Evolutionary conservation across 1,140 invertebrate genomes (phyloP), one percentile per base, ranked within the genome.

Genomic region (Megathymus violae): DNA sequence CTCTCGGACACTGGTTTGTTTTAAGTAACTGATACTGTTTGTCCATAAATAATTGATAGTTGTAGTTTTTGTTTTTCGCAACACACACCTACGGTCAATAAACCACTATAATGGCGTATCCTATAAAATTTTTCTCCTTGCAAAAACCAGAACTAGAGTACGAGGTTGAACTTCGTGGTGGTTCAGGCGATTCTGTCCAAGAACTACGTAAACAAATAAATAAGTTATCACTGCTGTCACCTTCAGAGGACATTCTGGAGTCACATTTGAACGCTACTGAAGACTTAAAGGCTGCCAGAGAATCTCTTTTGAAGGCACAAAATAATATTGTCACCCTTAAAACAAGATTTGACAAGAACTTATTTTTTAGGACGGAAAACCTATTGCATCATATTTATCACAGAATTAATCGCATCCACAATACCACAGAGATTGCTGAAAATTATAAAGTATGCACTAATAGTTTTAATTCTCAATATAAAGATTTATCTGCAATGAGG

Each of bases 351-450:
- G 67, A 76, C 48, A 70, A 64, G 50, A 76, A 51, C 17, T 2
- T 59, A 7, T 60, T 65, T 14, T 7, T 25, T 7, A 62, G 70
- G 7, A 67, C 59, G 4, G 36, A 71, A 48, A 74, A 66, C 34
- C 9, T 71, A 9, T 14, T 74, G 14, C 48, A 71, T 40, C 68
- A 77, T 51, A 14, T 76, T 46, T 69, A 69, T 22, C 62, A 76
- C 14, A 27, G 74, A 3, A 9, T 74, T 10, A 68, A 64, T 17
- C 9, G 70, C 14, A 71, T 73, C 19, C n/a, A 16, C 41, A n/a
- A 1, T 38, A 52, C 10, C 27, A 25, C 13, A 19, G 25, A 56
- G 31, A 48, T 44, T 64, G n/a, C 13, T 19, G 31, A 40, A 13
- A 31, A 40, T 27, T 54, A 27, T 6, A 22, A 64, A 38, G 11